phyloP scores from a whole-genome alignment of 2,113 vertebrate species.

The Syngnathus typhle region DNA sequence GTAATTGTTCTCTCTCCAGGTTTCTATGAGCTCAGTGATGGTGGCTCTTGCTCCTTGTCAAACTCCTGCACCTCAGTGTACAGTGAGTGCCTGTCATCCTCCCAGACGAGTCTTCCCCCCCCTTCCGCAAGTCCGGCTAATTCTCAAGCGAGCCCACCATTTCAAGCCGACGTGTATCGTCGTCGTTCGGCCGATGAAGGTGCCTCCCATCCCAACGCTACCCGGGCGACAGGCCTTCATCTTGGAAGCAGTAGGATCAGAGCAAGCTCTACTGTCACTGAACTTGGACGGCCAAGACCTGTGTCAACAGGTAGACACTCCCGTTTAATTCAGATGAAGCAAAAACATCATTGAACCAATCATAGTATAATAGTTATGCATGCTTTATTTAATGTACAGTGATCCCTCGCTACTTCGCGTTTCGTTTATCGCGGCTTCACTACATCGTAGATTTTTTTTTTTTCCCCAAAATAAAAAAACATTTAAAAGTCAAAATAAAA shows the following conservation, averaged over 20 bases:
- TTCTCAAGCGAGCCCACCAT: slow-evolving; percentile 30
- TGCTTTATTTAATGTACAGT: background rate
- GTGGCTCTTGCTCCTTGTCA: slow-evolving; percentile 84
- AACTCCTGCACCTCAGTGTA: slow-evolving; percentile 91
- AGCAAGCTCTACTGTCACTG: slow-evolving; percentile 38
- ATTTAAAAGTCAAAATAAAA: no score
- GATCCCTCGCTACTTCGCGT: no score
- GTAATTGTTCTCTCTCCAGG: slow-evolving; percentile 63
- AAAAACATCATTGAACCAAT: background rate
- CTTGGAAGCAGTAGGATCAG: slow-evolving; percentile 67
- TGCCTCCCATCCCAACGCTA: slow-evolving; percentile 59
- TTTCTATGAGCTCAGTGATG: slow-evolving; percentile 92
- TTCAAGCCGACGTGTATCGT: slow-evolving; percentile 61
- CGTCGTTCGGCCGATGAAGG: slow-evolving; percentile 84
- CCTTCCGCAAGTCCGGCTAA: slow-evolving; percentile 38
- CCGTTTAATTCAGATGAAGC: background rate
- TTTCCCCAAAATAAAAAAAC: no score
- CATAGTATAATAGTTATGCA: background rate
- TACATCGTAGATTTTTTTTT: no score
- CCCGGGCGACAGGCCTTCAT: slow-evolving; percentile 62
- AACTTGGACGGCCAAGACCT: slow-evolving; percentile 74
- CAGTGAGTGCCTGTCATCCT: slow-evolving; percentile 81
- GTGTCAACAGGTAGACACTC: slow-evolving; percentile 86
- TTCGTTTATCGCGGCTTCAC: no score
- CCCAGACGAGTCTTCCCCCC: slow-evolving; percentile 71